Evolutionary conservation across 2,113 vertebrate genomes (phyloP).

Genomic region (Cervus canadensis): DNA sequence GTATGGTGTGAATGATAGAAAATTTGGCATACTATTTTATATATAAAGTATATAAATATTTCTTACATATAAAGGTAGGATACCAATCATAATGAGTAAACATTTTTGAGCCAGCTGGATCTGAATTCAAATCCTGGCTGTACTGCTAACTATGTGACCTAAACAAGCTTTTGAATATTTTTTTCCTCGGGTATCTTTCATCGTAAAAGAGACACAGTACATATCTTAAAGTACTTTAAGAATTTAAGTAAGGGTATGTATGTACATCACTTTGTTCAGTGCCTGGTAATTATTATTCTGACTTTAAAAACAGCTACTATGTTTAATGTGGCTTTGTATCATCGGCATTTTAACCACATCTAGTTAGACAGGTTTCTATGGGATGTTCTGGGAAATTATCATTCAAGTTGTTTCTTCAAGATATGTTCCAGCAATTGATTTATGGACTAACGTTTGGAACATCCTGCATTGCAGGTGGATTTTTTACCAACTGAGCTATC

Average conservation of each 20-base stretch:
- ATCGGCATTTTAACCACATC: not conserved
- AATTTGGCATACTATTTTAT: not conserved
- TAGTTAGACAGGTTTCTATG: not conserved
- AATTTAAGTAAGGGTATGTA: not conserved
- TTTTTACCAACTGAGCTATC: not conserved
- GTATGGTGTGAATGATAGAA: not conserved
- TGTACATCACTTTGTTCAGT: not conserved
- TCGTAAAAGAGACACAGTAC: not conserved
- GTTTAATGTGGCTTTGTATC: slow-evolving; percentile 2
- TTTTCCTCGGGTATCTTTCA: not conserved
- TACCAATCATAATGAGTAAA: not conserved
- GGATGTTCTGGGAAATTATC: not conserved
- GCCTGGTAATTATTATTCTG: slow-evolving; percentile 1
- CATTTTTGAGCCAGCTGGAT: not conserved
- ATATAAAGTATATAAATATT: slow-evolving; percentile 12
- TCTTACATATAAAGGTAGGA: not conserved
- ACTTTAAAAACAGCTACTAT: not conserved
- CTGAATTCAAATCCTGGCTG: not conserved
- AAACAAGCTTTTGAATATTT: not conserved
- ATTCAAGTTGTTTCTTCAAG: slow-evolving; percentile 31
- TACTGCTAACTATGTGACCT: not conserved
- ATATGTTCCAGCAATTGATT: not conserved
- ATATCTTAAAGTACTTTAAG: not conserved
- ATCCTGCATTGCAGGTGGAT: not conserved
- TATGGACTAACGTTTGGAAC: not conserved